phyloP scores from a whole-genome alignment of 2,113 vertebrate genomes.

The Brienomyrus longianalis region DNA sequence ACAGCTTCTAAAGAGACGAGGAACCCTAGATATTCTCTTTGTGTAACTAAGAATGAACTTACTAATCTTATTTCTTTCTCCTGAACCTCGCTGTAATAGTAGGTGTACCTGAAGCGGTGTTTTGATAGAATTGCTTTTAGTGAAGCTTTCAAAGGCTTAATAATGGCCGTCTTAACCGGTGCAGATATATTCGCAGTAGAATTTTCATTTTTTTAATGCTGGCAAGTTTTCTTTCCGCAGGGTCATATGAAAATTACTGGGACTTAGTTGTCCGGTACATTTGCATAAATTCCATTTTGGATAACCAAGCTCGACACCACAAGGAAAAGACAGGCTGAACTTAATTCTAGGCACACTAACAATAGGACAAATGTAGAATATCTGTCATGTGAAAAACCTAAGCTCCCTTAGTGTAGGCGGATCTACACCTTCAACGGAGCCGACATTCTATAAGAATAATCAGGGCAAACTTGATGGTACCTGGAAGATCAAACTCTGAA shows the following conservation, averaged over 20 bases:
- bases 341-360: background rate
- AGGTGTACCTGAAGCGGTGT: background rate
- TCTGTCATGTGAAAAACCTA: background rate
- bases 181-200: background rate
- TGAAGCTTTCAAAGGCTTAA: background rate
- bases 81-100: background rate
- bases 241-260: background rate
- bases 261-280: background rate
- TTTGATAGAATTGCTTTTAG: background rate
- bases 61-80: background rate
- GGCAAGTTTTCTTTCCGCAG: background rate
- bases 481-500: background rate
- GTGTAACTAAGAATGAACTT: background rate
- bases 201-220: background rate
- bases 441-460: background rate
- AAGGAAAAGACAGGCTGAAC: background rate
- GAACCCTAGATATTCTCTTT: background rate
- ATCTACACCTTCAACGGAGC: background rate
- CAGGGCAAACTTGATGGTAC: background rate
- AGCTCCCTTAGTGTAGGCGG: background rate
- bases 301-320: background rate
- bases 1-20: background rate
- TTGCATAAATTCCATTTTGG: background rate
- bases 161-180: background rate
- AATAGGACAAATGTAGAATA: background rate